Percentiles rank a stretch among this genome's conserved stretches.
phyloP scores from a whole-genome alignment of 2,113 vertebrate genomes.

The Noctilio leporinus region DNA sequence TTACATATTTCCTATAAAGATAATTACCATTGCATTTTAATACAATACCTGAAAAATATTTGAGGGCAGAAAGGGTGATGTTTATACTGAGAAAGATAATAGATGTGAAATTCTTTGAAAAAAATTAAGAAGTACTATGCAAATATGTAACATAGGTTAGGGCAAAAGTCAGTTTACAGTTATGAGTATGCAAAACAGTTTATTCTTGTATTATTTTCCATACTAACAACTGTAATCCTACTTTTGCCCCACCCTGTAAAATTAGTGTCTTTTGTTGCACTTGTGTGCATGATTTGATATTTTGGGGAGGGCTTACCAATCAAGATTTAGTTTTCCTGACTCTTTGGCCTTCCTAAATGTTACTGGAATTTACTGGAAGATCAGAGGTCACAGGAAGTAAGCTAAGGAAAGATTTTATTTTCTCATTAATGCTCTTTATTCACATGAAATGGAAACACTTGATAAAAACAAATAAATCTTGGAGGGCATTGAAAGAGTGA shows the following conservation, averaged over 20 bases:
- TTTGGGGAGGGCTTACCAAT: not conserved
- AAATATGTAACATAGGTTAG: not conserved
- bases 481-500: not conserved
- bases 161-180: not conserved
- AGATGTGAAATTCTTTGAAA: not conserved
- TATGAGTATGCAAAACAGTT: too few relatives aligned
- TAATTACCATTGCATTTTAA: not conserved
- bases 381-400: slow-evolving; percentile 58
- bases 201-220: too few relatives aligned
- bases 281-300: slow-evolving; percentile 3
- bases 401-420: slow-evolving; percentile 38
- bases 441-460: not conserved
- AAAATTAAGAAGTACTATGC: not conserved
- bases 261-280: slow-evolving; percentile 36
- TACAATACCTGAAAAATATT: not conserved
- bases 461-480: slow-evolving; percentile 19
- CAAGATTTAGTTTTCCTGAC: slow-evolving; percentile 47
- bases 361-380: slow-evolving; percentile 52
- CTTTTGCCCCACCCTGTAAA: not conserved
- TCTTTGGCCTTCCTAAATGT: slow-evolving; percentile 63
- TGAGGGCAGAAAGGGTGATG: not conserved
- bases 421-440: not conserved
- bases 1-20: not conserved
- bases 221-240: too few relatives aligned
- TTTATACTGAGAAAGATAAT: not conserved